Base-by-base conservation (phyloP, 2,113 vertebrate genomes). In the Tyrannus savana region DNA sequence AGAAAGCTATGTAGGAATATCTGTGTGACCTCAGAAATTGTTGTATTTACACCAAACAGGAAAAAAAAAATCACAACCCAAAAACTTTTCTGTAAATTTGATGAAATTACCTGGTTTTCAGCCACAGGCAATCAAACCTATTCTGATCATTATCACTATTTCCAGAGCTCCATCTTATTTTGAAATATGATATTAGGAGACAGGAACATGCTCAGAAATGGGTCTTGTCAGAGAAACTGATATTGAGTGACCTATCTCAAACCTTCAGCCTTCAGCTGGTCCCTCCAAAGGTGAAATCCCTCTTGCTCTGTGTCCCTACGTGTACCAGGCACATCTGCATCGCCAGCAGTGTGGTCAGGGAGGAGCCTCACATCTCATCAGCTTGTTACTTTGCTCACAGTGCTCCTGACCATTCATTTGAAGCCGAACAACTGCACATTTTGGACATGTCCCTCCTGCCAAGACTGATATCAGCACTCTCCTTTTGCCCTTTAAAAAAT, bases 161-260 rank as follows among this genome's bases (percentile, higher is more conserved):
- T 80, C n/a, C 44, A 76, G 25, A 44, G 7, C 19, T 91, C 39
- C 68, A 9, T 21, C 31, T 10, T 22, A 35, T 33, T 41, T 49
- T 2, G 6, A 39, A 84, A 37, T 10, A 2, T 15, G 9, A 9
- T 46, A 10, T 6, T 24, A 17, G 18, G 31, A 67, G 52, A 28
- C 10, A 47, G 30, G 41, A 50, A 3, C 17, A 13, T 23, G n/a
- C 68, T 80, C 33, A 11, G 47, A 56, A 76, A 33, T 5, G 2
- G 9, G 30, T 55, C 42, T 62, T 52, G 30, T 24, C 35, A 37
- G 33, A 6, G 42, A 41, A 52, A 24, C 35, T 55, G n/a, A 19
- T 2, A 0, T 16, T 0, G 4, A n/a, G 28, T 35, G 8, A 31
- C 17, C 37, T 71, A 7, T n/a, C 23, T 52, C 4, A 1, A 46